phyloP scores from a whole-genome alignment of 1,140 invertebrate genomes.

The Plutomurus gul region DNA sequence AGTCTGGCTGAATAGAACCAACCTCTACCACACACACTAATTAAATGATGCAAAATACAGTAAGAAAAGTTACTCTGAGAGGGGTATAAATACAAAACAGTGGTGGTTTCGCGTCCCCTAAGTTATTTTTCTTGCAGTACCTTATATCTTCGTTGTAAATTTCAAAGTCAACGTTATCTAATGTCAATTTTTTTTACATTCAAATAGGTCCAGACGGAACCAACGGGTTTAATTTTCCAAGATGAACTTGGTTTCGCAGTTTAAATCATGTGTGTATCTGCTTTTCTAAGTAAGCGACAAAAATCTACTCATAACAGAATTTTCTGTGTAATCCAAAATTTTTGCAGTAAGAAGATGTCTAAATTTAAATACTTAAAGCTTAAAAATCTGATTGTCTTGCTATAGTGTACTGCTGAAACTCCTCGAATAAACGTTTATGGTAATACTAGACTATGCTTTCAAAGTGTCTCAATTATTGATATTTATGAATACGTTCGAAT shows the following conservation, averaged over 20 bases:
- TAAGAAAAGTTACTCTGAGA: no score
- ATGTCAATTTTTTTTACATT: no score
- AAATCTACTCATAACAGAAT: slow-evolving; percentile 13
- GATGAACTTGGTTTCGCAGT: background rate
- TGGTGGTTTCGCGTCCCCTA: no score
- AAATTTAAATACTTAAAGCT: background rate
- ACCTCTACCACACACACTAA: no score
- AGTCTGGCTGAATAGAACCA: no score
- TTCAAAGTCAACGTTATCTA: no score
- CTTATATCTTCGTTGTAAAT: no score
- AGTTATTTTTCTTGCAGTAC: no score
- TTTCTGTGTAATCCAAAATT: background rate
- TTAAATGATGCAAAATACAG: no score
- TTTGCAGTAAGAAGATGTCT: background rate
- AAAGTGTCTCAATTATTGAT: slow-evolving; percentile 2
- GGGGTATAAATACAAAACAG: no score
- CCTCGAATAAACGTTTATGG: background rate
- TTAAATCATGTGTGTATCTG: background rate
- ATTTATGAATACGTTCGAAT: background rate
- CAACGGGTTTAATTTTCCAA: slow-evolving; percentile 33
- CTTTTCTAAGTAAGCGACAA: background rate
- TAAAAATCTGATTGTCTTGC: background rate
- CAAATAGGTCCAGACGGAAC: slow-evolving; percentile 44
- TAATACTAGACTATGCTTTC: slow-evolving; percentile 1
- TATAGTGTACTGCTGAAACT: background rate